Percentiles rank a stretch among this genome's conserved stretches.
Conservation (phyloP, 2,888 invertebrate genomes). For the Pollenia griseotomentosa region DNA sequence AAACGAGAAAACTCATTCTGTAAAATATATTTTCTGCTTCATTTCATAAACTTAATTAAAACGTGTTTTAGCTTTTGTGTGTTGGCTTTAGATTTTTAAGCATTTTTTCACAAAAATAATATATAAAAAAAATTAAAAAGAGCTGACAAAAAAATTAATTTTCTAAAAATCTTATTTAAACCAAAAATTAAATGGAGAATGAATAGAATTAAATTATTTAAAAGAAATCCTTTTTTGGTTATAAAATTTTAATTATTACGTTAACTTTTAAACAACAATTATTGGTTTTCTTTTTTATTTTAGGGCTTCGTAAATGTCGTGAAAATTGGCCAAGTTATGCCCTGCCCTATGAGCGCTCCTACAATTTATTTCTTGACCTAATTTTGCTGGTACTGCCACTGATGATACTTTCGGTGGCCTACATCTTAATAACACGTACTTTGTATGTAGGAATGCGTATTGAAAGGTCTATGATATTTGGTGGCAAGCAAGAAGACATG, state of each 20-base stretch:
- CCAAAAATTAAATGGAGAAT: no score
- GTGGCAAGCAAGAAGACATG: slow-evolving; percentile 49
- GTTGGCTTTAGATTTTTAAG: background rate
- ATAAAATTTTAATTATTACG: no score
- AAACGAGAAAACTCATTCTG: background rate
- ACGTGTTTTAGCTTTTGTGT: background rate
- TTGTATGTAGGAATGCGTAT: slow-evolving; percentile 81
- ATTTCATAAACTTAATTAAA: background rate
- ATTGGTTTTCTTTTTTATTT: background rate
- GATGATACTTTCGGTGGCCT: slow-evolving; percentile 87
- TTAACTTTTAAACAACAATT: no score
- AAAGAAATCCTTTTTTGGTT: no score
- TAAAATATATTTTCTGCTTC: background rate
- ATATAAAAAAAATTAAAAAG: no score
- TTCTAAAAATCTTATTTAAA: no score
- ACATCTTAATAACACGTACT: slow-evolving; percentile 85
- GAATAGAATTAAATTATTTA: no score
- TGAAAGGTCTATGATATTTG: slow-evolving; percentile 80
- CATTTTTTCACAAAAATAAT: no score
- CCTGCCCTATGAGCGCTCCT: slow-evolving; percentile 86
- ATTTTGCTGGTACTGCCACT: slow-evolving; percentile 88
- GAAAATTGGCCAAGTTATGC: slow-evolving; percentile 86
- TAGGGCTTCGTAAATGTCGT: slow-evolving; percentile 87
- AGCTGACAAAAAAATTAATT: no score
- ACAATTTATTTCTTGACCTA: slow-evolving; percentile 87